Conservation (phyloP, 2,797 vertebrate genomes). For the Falco columbarius region DNA sequence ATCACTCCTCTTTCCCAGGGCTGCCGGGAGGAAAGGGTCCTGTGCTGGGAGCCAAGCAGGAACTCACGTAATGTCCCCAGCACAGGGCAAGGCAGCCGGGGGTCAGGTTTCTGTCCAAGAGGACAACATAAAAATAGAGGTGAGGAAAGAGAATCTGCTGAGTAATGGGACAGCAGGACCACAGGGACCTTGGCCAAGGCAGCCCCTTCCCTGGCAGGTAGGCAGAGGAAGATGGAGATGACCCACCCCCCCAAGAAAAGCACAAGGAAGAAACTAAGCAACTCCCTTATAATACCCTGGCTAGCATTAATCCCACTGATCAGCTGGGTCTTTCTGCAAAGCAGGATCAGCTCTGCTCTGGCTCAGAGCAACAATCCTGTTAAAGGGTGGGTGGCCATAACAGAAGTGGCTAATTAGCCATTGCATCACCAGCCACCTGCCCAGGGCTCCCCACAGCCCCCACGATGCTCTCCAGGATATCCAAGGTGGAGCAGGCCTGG, state of each 20-base stretch:
- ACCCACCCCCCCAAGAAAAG: neutral
- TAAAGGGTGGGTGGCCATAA: neutral
- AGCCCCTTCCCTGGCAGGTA: neutral
- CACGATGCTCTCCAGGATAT: neutral
- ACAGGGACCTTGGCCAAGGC: fast-evolving
- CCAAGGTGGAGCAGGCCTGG: fast-evolving
- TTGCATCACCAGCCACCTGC: fast-evolving
- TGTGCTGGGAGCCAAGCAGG: neutral
- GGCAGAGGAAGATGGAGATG: neutral
- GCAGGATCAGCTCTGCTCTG: neutral
- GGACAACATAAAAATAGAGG: conserved; percentile 35
- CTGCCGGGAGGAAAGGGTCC: neutral
- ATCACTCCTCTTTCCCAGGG: neutral
- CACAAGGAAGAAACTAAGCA: fast-evolving
- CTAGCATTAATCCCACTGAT: neutral
- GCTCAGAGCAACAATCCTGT: neutral
- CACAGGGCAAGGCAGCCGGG: neutral
- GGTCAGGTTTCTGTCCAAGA: conserved; percentile 21
- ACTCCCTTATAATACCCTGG: neutral
- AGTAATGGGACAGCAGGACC: neutral
- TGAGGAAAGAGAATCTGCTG: conserved; percentile 38
- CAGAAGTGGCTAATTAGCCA: neutral
- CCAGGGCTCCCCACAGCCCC: fast-evolving
- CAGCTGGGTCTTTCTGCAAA: neutral
- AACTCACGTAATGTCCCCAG: neutral